A percentile compares a stretch with the other conserved stretches of the same genome.
Conservation (phyloP, 2,888 invertebrate species). For the Drosophila subsilvestris region DNA sequence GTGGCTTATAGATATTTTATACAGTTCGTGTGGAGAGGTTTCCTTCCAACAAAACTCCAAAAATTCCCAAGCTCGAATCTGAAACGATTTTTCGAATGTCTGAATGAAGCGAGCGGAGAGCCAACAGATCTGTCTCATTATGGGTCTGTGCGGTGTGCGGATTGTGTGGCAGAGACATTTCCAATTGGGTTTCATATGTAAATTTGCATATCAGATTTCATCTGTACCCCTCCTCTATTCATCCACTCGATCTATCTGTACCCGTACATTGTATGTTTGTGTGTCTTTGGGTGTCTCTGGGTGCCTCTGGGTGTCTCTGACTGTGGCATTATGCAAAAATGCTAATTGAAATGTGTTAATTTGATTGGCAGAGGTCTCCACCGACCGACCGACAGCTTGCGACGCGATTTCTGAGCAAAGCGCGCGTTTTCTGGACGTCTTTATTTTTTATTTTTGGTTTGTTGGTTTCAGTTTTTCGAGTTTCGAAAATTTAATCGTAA, state of each 20-base stretch:
- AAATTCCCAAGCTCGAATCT: background rate
- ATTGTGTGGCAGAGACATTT: conserved; percentile 41
- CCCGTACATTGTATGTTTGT: conserved; percentile 11
- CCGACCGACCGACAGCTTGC: conserved; percentile 18
- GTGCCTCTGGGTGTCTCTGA: conserved; percentile 18
- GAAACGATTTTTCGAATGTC: background rate
- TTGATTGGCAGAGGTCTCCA: conserved; percentile 68
- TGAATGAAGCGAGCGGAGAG: background rate
- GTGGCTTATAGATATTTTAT: no score
- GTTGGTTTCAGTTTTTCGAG: background rate
- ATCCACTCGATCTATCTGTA: conserved; percentile 4
- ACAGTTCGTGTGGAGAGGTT: background rate
- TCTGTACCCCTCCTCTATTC: conserved; percentile 1
- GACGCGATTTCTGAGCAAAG: conserved; percentile 28
- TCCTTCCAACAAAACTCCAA: background rate
- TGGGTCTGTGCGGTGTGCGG: conserved; percentile 2
- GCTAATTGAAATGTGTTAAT: conserved; percentile 76
- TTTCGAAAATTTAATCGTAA: conserved; percentile 45
- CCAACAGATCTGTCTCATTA: conserved; percentile 26
- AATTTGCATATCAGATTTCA: conserved; percentile 43
- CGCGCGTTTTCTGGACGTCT: conserved; percentile 1
- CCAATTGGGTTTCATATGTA: conserved; percentile 32
- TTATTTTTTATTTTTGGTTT: conserved; percentile 5
- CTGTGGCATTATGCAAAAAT: conserved; percentile 52
- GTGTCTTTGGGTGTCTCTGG: conserved; percentile 10